Conservation (phyloP, 2,113 vertebrate genomes). For the Platichthys flesus region DNA sequence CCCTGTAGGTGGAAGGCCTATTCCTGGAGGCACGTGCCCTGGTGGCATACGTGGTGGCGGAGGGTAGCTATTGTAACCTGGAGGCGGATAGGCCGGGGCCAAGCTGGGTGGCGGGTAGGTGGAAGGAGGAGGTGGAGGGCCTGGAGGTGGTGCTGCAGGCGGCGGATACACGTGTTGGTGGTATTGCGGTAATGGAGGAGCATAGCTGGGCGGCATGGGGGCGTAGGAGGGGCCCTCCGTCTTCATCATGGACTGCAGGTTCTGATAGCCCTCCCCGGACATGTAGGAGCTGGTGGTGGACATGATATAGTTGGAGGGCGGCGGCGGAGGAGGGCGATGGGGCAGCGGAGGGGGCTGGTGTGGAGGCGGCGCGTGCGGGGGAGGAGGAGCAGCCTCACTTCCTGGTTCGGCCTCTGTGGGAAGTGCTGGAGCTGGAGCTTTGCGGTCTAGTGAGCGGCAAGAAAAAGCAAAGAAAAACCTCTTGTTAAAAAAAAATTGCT, state of each 20-base stretch:
- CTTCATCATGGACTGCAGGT: slow-evolving; percentile 98
- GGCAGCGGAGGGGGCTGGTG: slow-evolving; percentile 93
- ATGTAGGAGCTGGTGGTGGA: slow-evolving; percentile 97
- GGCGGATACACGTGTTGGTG: slow-evolving; percentile 90
- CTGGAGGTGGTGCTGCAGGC: slow-evolving; percentile 86
- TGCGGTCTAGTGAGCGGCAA: slow-evolving; percentile 83
- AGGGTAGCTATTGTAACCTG: slow-evolving; percentile 90
- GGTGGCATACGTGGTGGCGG: slow-evolving; percentile 88
- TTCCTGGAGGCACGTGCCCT: slow-evolving; percentile 88
- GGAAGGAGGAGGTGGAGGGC: slow-evolving; percentile 78
- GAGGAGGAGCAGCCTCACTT: slow-evolving; percentile 89
- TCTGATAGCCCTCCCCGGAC: slow-evolving; percentile 96
- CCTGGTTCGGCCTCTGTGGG: slow-evolving; percentile 80
- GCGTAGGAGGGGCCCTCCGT: slow-evolving; percentile 91
- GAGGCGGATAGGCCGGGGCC: slow-evolving; percentile 88
- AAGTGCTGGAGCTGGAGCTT: slow-evolving; percentile 84
- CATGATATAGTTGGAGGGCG: slow-evolving; percentile 93
- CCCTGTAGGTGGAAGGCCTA: slow-evolving; percentile 89
- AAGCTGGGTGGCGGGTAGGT: slow-evolving; percentile 84
- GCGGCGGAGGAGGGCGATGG: slow-evolving; percentile 91
- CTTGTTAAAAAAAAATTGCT: slow-evolving; percentile 9
- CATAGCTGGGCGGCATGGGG: slow-evolving; percentile 88
- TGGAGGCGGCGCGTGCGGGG: slow-evolving; percentile 88
- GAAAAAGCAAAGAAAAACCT: slow-evolving; percentile 12
- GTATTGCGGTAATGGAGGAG: slow-evolving; percentile 89